These are phyloP conservation scores for Lomographa bimaculata DNA, from an alignment of 2,888 invertebrate species.

Conservation along the genomic window DNA sequence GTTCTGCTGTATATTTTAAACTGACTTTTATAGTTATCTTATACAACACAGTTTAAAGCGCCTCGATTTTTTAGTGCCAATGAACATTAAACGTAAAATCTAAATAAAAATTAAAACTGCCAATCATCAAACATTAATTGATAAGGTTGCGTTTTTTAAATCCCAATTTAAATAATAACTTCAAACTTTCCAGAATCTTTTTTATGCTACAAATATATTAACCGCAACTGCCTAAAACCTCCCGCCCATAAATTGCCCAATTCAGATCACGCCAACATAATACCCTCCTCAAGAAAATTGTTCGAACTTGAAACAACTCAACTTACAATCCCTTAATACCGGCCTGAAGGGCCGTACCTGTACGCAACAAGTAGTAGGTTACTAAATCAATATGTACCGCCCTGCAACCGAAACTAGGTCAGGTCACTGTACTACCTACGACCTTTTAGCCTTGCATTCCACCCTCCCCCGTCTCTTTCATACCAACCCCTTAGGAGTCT, in stretches of 20 bases:
- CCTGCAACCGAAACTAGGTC: conserved; percentile 76
- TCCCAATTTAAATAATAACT: too few species aligned
- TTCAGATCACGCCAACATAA: conserved; percentile 30
- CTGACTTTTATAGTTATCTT: too few species aligned
- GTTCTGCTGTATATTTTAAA: too few species aligned
- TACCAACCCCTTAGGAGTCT: conserved; percentile 37
- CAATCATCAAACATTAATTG: too few species aligned
- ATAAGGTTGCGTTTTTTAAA: too few species aligned
- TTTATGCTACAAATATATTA: too few species aligned
- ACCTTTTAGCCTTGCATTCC: conserved; percentile 76
- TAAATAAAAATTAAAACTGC: too few species aligned
- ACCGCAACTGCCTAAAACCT: too few species aligned
- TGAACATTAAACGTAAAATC: too few species aligned
- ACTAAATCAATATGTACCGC: conserved; percentile 78
- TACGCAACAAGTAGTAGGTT: conserved; percentile 71
- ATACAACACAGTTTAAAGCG: too few species aligned
- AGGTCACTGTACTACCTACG: conserved; percentile 78
- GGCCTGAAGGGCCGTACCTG: conserved; percentile 35
- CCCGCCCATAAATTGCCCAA: conserved; percentile 10
- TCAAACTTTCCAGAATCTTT: too few species aligned
- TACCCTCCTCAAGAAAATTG: conserved; percentile 31
- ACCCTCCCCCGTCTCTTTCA: conserved; percentile 46
- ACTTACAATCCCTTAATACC: conserved; percentile 29
- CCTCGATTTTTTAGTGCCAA: too few species aligned
- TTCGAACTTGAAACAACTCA: conserved; percentile 30